Percentiles rank a stretch among this genome's conserved stretches.
These are phyloP conservation scores for Callithrix jacchus DNA, from an alignment of 2,113 vertebrate species.

Conservation along the genomic window DNA sequence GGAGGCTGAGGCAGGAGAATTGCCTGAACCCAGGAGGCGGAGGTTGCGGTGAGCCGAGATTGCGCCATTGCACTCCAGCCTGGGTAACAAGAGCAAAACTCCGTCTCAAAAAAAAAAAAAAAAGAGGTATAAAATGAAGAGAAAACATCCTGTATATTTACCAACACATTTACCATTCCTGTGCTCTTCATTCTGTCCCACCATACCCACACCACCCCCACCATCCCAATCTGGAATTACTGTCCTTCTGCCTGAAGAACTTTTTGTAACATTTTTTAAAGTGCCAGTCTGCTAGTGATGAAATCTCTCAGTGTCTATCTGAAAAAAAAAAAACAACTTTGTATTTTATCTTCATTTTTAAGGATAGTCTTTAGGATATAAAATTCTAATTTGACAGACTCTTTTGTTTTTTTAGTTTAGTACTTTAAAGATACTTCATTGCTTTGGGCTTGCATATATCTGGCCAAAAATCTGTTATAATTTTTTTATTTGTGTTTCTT, in stretches of 20 bases:
- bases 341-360: not conserved
- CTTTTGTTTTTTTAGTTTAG: not conserved
- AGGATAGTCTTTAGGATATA: not conserved
- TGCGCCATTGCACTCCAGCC: too few relatives aligned
- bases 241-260: not conserved
- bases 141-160: not conserved
- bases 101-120: too few relatives aligned
- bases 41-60: too few relatives aligned
- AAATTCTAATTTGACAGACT: not conserved
- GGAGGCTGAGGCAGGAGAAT: too few relatives aligned
- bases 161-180: not conserved
- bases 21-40: too few relatives aligned
- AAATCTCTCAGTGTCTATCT: not conserved
- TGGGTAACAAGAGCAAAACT: too few relatives aligned
- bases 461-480: not conserved
- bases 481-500: not conserved
- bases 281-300: not conserved
- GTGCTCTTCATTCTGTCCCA: not conserved
- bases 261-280: not conserved
- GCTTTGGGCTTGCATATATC: not conserved
- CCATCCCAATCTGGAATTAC: not conserved
- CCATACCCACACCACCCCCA: too few relatives aligned
- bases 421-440: not conserved
- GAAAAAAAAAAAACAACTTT: not conserved
- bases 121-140: not conserved